Base-by-base conservation (phyloP, 2,797 vertebrate species). In the Threskiornis aethiopicus region DNA sequence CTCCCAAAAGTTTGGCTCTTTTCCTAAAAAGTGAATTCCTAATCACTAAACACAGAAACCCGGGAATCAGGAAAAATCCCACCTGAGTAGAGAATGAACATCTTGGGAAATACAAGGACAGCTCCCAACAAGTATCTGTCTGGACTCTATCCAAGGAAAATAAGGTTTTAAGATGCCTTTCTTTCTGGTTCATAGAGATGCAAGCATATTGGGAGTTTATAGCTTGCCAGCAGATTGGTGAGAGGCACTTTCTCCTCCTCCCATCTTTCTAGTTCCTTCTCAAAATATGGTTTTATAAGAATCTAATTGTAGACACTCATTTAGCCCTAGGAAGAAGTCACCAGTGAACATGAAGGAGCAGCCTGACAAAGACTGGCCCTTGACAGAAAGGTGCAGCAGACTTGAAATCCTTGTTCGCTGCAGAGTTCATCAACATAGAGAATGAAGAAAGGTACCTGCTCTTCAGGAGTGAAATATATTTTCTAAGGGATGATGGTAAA, bases 121-220 rank as follows among this genome's bases (percentile, higher is more conserved):
- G 4, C 5, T 69, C 13, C 12, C 8, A 58, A 2, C 0, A 3
- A 26, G 1, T 28, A 26, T 44, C 16, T 37, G 1, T 52, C n/a
- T 64, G 24, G 17, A n/a, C 5, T 2, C 4, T 41, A 16, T 29
- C 6, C 5, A 35, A 59, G 47, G 5, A 90, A 77, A n/a, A 29
- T 7, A 3, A 51, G 10, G 9, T 13, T 90, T 72, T 66, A 71
- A 70, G 28, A 61, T n/a, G 11, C 18, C 0, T 4, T 70, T 75
- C 10, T 67, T 65, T 24, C 11, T 44, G 5, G 11, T 33, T 46
- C 4, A 2, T 6, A 76, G 17, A 69, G 10, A 51, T 11, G 9
- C 11, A 52, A 71, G 22, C 5, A 39, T 20, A 49, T 9, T 54
- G 28, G 17, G 16, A 37, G 20, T 44, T 59, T 49, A 4, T 29